These are phyloP conservation scores for Cyanoderma ruficeps DNA, from an alignment of 2,113 vertebrate species.

Conservation along the genomic window DNA sequence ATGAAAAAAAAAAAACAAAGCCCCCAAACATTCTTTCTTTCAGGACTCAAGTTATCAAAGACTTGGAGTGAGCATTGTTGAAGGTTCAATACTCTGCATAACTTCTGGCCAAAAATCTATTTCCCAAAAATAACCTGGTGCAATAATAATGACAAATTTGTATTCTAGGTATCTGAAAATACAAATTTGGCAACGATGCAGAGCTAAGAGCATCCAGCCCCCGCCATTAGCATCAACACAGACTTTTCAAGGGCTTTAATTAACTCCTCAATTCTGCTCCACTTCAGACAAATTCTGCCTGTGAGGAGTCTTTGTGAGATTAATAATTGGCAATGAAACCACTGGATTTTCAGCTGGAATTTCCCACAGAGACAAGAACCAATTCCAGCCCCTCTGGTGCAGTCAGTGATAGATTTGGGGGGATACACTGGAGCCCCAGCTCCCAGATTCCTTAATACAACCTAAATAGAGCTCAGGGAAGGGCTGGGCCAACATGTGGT, in stretches of 20 bases:
- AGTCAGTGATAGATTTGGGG: rapidly evolving
- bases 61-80: background rate
- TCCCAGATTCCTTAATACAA: background rate
- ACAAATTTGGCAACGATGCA: background rate
- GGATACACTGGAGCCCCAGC: background rate
- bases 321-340: background rate
- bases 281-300: background rate
- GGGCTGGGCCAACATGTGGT: too few relatives aligned
- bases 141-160: background rate
- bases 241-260: background rate
- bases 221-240: rapidly evolving
- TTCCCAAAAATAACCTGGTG: background rate
- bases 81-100: background rate
- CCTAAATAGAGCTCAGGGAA: background rate
- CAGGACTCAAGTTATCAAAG: background rate
- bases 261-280: background rate
- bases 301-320: background rate
- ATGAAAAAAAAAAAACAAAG: background rate
- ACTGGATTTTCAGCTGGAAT: background rate
- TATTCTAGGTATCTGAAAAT: background rate
- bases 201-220: background rate
- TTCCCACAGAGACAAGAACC: background rate
- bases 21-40: background rate
- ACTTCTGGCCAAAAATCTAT: background rate
- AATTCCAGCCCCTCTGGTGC: background rate